Conservation (phyloP, 2,888 invertebrate genomes). For the Plebejus argus region DNA sequence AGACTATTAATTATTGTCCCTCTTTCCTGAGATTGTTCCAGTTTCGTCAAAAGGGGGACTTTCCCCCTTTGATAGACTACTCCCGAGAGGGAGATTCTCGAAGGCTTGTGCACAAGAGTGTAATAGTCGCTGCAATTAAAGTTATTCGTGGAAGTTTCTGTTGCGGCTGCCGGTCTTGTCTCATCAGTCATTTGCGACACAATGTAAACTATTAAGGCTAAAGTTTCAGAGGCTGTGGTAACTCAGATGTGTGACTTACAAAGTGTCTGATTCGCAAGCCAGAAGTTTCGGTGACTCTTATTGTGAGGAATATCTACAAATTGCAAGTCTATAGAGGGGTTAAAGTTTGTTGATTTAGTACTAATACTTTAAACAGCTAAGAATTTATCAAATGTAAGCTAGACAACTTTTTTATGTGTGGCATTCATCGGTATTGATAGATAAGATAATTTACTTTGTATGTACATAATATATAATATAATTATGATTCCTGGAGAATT, state of each 20-base stretch:
- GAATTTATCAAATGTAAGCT: too few relatives aligned
- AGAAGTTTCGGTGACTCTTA: not conserved
- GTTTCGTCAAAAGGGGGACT: not conserved
- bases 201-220: slow-evolving; percentile 1
- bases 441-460: too few relatives aligned
- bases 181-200: slow-evolving; percentile 3
- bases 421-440: too few relatives aligned
- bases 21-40: not conserved
- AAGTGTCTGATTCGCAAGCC: not conserved
- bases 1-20: not conserved
- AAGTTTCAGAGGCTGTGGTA: not conserved
- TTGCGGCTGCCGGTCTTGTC: not conserved
- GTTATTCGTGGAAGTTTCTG: not conserved
- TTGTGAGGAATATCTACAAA: not conserved
- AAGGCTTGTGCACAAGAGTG: not conserved
- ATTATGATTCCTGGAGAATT: too few relatives aligned
- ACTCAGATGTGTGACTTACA: not conserved
- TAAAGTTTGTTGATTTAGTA: too few relatives aligned
- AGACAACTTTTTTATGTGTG: too few relatives aligned
- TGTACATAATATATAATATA: too few relatives aligned
- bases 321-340: not conserved
- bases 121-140: slow-evolving; percentile 12
- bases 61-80: not conserved
- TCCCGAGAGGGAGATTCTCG: not conserved
- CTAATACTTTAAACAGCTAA: too few relatives aligned